Percentiles rank a stretch among this genome's conserved stretches.
Evolutionary conservation across 2,888 invertebrate species (phyloP).

Genomic region (Galerucella nymphaeae): DNA sequence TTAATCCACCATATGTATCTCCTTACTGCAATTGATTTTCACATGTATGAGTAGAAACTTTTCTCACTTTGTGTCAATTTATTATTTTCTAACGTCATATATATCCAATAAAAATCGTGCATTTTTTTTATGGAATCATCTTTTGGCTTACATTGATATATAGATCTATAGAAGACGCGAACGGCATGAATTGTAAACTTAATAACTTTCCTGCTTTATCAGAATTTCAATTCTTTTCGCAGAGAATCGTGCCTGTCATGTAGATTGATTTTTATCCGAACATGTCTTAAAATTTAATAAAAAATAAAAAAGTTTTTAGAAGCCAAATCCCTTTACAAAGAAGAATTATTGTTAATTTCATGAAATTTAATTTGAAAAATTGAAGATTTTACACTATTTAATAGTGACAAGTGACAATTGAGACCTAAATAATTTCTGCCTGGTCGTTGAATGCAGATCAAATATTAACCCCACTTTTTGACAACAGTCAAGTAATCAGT

Average conservation of each 20-base stretch:
- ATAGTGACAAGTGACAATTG: too few species aligned
- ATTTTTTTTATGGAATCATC: not conserved
- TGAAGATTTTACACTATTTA: too few species aligned
- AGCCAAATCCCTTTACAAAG: not conserved
- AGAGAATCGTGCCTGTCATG: not conserved
- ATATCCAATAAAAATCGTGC: not conserved
- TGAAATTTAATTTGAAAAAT: not conserved
- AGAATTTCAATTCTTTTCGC: slow-evolving; percentile 8
- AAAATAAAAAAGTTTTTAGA: not conserved
- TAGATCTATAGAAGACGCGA: not conserved
- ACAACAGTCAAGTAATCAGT: too few species aligned
- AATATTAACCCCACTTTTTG: too few species aligned
- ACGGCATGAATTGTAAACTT: slow-evolving; percentile 3
- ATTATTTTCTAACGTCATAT: not conserved
- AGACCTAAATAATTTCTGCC: too few species aligned
- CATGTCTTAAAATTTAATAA: not conserved
- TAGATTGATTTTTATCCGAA: not conserved
- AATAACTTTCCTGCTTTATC: slow-evolving; percentile 6
- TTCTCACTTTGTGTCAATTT: not conserved
- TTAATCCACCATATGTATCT: too few species aligned
- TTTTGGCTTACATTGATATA: not conserved
- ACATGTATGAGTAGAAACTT: too few species aligned
- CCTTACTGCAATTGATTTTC: too few species aligned
- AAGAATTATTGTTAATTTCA: not conserved
- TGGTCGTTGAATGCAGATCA: too few species aligned